Conservation (phyloP, 2,797 vertebrate species). For the Microhierax caerulescens region DNA sequence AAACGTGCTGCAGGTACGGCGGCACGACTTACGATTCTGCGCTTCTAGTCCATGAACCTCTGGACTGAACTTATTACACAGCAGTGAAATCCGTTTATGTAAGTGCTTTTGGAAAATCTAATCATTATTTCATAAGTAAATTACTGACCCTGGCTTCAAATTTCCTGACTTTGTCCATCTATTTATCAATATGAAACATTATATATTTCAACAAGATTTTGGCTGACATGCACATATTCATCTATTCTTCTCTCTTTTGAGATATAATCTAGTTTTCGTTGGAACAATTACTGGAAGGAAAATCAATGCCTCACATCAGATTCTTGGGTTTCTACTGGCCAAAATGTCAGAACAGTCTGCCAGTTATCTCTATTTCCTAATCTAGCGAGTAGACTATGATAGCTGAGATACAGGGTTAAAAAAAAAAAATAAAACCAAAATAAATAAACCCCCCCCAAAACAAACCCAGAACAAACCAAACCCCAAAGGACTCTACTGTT, state of each 20-base stretch:
- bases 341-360: neutral
- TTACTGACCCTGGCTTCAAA: neutral
- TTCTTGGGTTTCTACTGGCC: neutral
- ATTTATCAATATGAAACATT: neutral
- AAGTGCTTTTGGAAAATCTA: neutral
- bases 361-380: neutral
- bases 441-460: too few relatives aligned
- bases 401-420: neutral
- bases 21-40: neutral
- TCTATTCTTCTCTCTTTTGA: neutral
- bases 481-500: neutral
- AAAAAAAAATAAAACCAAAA: too few relatives aligned
- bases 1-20: neutral
- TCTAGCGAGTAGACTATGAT: neutral
- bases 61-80: neutral
- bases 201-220: neutral
- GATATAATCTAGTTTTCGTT: neutral
- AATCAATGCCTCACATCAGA: neutral
- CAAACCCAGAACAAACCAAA: too few relatives aligned
- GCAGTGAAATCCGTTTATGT: neutral
- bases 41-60: neutral
- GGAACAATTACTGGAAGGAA: neutral
- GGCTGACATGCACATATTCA: neutral
- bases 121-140: conserved; percentile 2
- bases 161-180: neutral